Base-by-base conservation (phyloP, 2,797 vertebrate species). In the Onychomys leucogaster region DNA sequence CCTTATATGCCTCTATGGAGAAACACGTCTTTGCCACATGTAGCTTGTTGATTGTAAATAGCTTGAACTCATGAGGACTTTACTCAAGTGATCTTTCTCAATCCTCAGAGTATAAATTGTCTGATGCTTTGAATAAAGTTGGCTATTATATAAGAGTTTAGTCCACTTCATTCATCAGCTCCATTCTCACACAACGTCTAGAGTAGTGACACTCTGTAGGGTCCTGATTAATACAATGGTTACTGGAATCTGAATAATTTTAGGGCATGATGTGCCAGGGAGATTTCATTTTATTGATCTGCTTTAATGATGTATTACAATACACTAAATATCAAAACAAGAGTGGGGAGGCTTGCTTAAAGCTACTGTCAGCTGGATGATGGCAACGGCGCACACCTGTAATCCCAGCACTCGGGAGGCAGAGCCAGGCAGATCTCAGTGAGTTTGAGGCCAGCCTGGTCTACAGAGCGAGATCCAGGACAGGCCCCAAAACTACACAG, bases 171-270 rank as follows among this genome's bases (percentile, higher is more conserved):
- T 13, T n/a, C 43, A 19, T 32, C 27, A 5, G 16, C 25, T 83
- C 25, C 57, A 43, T 63, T 3, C 37, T 29, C n/a, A 55, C n/a
- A 61, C n/a, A n/a, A n/a, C 14, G 2, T 27, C 81, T 43, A 43
- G 8, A 32, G 14, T 8, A 41, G n/a, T 82, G 55, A 61, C 23
- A 41, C 52, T 84, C 75, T 46, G 1, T 49, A 10, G n/a, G 81
- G 29, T 27, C 4, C 65, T 73, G n/a, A 32, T 7, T 73, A 65
- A 76, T 32, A 27, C 91, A 32, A 65, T 93, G 19, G 41, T 90
- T 61, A 77, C 49, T 95, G 43, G 87, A 95, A 81, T 46, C 85
- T 77, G 71, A 88, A 46, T 46, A 76, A 59, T 46, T 21, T 90
- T 46, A 76, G 77, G 14, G 55, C 82, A 25, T 21, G 37, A 80